These are phyloP conservation scores for Vulpes lagopus DNA, from an alignment of 2,113 vertebrate species.

Conservation along the genomic window DNA sequence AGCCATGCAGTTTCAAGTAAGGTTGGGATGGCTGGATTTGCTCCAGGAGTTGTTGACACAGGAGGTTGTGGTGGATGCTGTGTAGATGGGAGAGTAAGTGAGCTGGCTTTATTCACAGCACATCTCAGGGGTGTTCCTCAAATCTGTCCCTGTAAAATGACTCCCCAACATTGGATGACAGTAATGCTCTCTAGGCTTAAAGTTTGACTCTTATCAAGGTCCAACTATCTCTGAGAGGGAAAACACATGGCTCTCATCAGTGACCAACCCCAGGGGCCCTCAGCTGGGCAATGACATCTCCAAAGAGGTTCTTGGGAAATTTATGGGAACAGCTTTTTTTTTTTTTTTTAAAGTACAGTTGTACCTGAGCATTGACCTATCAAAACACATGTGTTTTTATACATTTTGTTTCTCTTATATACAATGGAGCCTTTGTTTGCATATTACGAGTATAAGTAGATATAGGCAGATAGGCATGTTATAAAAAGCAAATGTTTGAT, in stretches of 20 bases:
- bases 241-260: not conserved
- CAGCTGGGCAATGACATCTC: not conserved
- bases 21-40: not conserved
- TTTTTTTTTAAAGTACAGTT: not conserved
- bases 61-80: not conserved
- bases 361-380: not conserved
- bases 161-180: not conserved
- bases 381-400: not conserved
- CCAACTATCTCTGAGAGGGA: not conserved
- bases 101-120: not conserved
- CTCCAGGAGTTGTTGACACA: not conserved
- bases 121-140: not conserved
- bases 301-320: not conserved
- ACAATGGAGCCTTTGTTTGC: not conserved
- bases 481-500: not conserved
- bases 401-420: not conserved
- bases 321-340: not conserved
- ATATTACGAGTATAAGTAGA: not conserved
- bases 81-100: not conserved
- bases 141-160: not conserved
- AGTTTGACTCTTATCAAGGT: not conserved
- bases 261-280: too few species aligned
- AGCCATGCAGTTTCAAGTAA: not conserved
- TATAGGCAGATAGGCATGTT: not conserved
- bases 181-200: not conserved